Evolutionary conservation across 2,888 invertebrate species (phyloP), one percentile per base, ranked within the genome.

Genomic region (Agonopterix heracliana): DNA sequence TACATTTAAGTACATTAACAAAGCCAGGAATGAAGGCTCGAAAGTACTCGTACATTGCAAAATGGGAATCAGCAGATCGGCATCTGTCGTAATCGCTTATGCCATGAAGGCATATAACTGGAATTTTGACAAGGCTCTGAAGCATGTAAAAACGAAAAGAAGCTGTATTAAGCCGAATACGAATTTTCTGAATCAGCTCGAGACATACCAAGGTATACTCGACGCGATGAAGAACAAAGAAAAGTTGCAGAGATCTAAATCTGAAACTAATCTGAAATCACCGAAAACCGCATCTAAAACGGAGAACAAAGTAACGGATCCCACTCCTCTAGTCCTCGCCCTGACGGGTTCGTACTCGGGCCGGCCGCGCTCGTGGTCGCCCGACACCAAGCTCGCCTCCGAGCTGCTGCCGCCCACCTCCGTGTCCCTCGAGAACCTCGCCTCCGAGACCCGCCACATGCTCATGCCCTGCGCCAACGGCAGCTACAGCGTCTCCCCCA

Each of bases 1-100:
- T 75, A 99, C 99, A 46, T 98, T 94, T 89, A 96, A 96, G 78
- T 99, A 98, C 88, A 99, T 99, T 73, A 94, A 94, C 59, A 94
- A 95, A 81, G 98, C 98, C 48, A 93, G 93, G 78, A 93, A 94
- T 65, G 94, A 95, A 68, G 96, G 96, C 49, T 96, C 96, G 50
- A 97, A 97, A 85, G 98, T 98, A 50, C 90, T 99, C 66, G 99
- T 99, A 46, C 99, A 99, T 81, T 99, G 99, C 83, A 99, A 99
- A 89, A 99, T 99, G 98, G 99, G 99, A 17, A 96, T 99, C 54
- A 98, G 98, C 78, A 91, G 99, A 58, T 99, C 99, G 17, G 98
- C 99, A 4, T 98, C 98, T 2, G 98, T 98, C 26, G 99, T 98
- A 26, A 97, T 98, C 68, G 98, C 98, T 0, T 98, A 97, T 85